Conservation (phyloP, 2,888 invertebrate species). For the Agrotis segetum region DNA sequence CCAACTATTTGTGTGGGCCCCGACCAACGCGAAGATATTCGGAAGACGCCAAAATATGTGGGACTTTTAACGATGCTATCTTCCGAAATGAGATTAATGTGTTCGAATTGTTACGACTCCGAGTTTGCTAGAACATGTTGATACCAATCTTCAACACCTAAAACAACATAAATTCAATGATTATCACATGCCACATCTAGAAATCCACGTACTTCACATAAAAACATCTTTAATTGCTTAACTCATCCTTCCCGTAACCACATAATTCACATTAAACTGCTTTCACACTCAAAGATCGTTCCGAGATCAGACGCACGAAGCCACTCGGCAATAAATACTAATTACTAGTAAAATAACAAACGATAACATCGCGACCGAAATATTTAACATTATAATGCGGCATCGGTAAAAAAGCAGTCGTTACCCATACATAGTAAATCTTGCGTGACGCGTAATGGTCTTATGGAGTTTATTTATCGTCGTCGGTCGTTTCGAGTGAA, state of each 20-base stretch:
- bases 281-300: slow-evolving; percentile 82
- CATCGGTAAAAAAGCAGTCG: slow-evolving; percentile 79
- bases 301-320: slow-evolving; percentile 70
- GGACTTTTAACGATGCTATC: slow-evolving; percentile 31
- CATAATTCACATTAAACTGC: slow-evolving; percentile 85
- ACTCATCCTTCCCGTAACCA: slow-evolving; percentile 82
- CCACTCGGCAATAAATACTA: slow-evolving; percentile 88
- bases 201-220: slow-evolving; percentile 80
- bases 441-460: slow-evolving; percentile 88
- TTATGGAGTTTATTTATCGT: slow-evolving; percentile 87
- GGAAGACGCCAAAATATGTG: slow-evolving; percentile 52
- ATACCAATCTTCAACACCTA: slow-evolving; percentile 74
- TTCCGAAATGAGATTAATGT: slow-evolving; percentile 46
- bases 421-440: slow-evolving; percentile 88
- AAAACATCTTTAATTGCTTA: slow-evolving; percentile 88
- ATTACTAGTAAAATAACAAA: slow-evolving; percentile 89
- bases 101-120: slow-evolving; percentile 13
- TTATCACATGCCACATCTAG: slow-evolving; percentile 84
- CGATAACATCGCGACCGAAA: slow-evolving; percentile 86
- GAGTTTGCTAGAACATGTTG: slow-evolving; percentile 32
- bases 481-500: slow-evolving; percentile 85
- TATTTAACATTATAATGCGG: slow-evolving; percentile 80
- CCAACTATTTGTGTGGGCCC: slow-evolving; percentile 83
- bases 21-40: slow-evolving; percentile 57
- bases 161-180: slow-evolving; percentile 80